These are phyloP conservation scores for Ceratosolen solmsi DNA, from an alignment of 1,140 invertebrate genomes.

Conservation along the genomic window DNA sequence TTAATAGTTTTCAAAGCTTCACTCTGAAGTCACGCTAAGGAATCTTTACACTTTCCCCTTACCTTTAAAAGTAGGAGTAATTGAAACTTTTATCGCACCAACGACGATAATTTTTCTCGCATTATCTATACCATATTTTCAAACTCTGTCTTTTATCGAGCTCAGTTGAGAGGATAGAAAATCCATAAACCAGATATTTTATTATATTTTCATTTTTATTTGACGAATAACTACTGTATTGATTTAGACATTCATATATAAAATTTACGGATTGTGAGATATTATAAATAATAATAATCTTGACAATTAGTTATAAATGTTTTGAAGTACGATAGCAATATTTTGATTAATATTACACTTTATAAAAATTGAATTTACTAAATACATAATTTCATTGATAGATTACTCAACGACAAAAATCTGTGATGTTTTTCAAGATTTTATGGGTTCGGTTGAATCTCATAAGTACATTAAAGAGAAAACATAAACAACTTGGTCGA, in stretches of 20 bases:
- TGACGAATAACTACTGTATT: background rate
- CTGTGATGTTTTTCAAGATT: background rate
- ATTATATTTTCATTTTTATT: background rate
- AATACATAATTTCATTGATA: background rate
- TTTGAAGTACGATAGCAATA: too few species aligned
- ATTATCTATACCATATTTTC: slow-evolving; percentile 30
- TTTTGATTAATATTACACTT: too few species aligned
- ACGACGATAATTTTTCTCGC: slow-evolving; percentile 35
- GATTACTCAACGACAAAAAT: too few species aligned
- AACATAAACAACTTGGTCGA: too few species aligned
- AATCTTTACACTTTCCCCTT: slow-evolving; percentile 36
- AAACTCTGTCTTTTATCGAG: slow-evolving; percentile 2
- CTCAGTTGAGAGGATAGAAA: background rate
- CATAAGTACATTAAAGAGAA: too few species aligned
- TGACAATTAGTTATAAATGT: too few species aligned
- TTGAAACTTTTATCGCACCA: slow-evolving; percentile 42
- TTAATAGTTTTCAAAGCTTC: slow-evolving; percentile 40
- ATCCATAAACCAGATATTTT: background rate
- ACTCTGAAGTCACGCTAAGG: slow-evolving; percentile 28
- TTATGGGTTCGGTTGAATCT: slow-evolving; percentile 8
- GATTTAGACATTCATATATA: background rate
- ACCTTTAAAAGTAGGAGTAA: slow-evolving; percentile 24
- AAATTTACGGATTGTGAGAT: too few species aligned
- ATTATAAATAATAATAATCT: too few species aligned
- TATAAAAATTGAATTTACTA: too few species aligned